A percentile compares a stretch with the other conserved stretches of the same genome.
phyloP scores from a whole-genome alignment of 2,888 invertebrate species.

The Cephus sareptanus region DNA sequence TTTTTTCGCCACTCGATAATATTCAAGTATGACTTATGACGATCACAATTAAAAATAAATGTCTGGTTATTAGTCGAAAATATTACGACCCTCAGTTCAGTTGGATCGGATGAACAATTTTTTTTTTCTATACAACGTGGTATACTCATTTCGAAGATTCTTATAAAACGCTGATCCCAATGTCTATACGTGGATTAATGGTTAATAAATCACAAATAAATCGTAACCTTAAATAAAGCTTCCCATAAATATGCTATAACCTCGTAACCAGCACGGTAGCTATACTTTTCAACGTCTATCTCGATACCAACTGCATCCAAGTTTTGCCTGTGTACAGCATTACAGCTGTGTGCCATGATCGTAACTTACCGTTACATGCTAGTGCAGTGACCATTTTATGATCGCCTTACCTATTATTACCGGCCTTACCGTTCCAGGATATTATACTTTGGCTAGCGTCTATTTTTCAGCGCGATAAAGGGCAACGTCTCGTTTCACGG shows the following conservation, averaged over 20 bases:
- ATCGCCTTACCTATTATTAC: constrained; percentile 37
- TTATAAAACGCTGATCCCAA: not conserved
- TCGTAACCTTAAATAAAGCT: not conserved
- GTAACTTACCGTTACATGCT: constrained; percentile 41
- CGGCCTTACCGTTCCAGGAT: constrained; percentile 30
- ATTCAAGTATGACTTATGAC: not conserved
- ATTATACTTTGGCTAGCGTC: constrained; percentile 32
- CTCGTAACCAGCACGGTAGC: constrained; percentile 2
- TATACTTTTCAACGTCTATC: not conserved
- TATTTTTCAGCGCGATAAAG: constrained; percentile 25
- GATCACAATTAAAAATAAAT: not conserved
- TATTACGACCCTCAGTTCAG: not conserved
- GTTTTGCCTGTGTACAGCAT: not conserved
- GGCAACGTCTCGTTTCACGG: not conserved
- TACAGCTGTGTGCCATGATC: not conserved
- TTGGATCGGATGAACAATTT: not conserved
- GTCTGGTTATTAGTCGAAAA: not conserved
- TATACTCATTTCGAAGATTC: not conserved
- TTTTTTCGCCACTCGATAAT: not conserved
- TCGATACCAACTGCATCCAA: not conserved
- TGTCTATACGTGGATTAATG: not conserved
- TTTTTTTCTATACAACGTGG: not conserved
- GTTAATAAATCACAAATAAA: not conserved
- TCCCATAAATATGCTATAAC: not conserved
- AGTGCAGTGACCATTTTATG: constrained; percentile 41